Evolutionary conservation across 2,113 vertebrate species (phyloP), one percentile per base, ranked within the genome.

Genomic region (Fulica atra): DNA sequence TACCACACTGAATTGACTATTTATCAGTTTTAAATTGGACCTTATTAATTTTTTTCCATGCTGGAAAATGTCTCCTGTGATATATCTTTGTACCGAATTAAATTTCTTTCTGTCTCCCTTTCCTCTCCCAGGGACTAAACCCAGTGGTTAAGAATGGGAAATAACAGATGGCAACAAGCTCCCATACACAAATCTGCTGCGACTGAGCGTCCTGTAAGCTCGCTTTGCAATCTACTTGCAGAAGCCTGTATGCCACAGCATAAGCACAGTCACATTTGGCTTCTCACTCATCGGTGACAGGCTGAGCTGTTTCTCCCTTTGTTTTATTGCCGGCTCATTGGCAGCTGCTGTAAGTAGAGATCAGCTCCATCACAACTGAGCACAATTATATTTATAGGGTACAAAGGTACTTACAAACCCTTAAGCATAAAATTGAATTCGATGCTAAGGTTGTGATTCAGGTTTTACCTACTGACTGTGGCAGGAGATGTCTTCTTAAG

Each of bases 11-110:
- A 97, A 97, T 94, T 95, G 97, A 97, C 98, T 97, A 96, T 96
- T 97, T 98, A 98, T 98, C 98, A 97, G 91, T 96, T 97, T 97
- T 96, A 97, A 98, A 98, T 98, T 96, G 96, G 93, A 96, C 95
- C 88, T 96, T 97, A 98, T 98, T 98, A 97, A 98, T 97, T 96
- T 97, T 95, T 92, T 94, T 96, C 86, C 81, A 59, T 74, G 51
- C 79, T 89, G 88, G 63, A 95, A 95, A 95, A 93, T 31, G 15
- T 86, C 83, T 96, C 29, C 35, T 4, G 2, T 29, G 66, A 79
- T 76, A 33, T 65, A 78, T 91, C 77, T 97, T 71, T 1, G 6
- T 79, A 81, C 10, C 5, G 77, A 92, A 92, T 83, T 88, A 69
- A 85, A 95, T 94, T 95, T 94, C 57, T 86, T 86, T 84, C 92